phyloP scores from a whole-genome alignment of 1,140 invertebrate genomes.

The Arion vulgaris region DNA sequence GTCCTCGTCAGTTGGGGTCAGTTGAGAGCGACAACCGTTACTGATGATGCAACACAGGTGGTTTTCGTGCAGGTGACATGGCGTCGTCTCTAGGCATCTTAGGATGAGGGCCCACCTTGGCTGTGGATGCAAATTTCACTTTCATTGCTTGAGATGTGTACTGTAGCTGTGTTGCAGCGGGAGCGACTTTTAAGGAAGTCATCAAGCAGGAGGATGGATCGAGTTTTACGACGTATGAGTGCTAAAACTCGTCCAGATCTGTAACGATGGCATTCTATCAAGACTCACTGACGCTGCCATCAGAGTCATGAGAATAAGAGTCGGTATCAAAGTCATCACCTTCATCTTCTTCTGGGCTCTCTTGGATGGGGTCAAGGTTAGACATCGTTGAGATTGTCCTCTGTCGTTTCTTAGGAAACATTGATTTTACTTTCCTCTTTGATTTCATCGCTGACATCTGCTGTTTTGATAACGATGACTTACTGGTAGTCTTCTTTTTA shows the following conservation, averaged over 20 bases:
- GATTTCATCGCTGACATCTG: constrained; percentile 50
- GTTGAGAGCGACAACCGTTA: too few relatives aligned
- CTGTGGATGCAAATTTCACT: too few relatives aligned
- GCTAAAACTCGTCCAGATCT: not conserved
- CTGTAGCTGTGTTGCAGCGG: not conserved
- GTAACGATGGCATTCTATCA: not conserved
- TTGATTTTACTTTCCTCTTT: constrained; percentile 62
- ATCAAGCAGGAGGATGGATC: not conserved
- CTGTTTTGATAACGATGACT: not conserved
- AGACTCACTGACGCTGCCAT: constrained; percentile 42
- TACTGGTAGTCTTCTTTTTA: constrained; percentile 57
- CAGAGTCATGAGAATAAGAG: constrained; percentile 60
- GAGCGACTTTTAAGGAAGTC: too few relatives aligned
- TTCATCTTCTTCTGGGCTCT: constrained; percentile 63
- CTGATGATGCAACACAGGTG: too few relatives aligned
- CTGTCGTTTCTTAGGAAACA: constrained; percentile 63
- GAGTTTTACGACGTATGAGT: not conserved
- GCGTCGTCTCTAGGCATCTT: too few relatives aligned
- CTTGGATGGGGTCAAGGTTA: constrained; percentile 67
- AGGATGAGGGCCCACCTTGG: too few relatives aligned
- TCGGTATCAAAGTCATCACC: constrained; percentile 52
- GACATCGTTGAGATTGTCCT: constrained; percentile 68
- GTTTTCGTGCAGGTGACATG: too few relatives aligned
- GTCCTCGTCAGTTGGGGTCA: too few relatives aligned
- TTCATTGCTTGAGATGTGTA: not conserved